Percentiles rank a stretch among this genome's conserved stretches.
These are phyloP conservation scores for Sipha maydis DNA, from an alignment of 2,888 invertebrate species.

Conservation along the genomic window DNA sequence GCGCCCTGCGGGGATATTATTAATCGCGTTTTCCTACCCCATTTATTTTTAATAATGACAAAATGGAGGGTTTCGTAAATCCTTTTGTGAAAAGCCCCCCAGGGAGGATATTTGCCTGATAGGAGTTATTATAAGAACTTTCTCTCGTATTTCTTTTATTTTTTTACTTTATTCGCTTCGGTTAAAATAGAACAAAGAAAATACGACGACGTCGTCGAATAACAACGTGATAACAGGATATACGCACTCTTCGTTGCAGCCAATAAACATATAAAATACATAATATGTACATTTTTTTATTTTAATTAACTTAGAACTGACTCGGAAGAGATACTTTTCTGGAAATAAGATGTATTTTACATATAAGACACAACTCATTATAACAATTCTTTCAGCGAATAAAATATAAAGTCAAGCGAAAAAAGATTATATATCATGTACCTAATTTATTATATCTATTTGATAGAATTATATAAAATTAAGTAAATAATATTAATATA, in stretches of 20 bases:
- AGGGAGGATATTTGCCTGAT: slow-evolving; percentile 45
- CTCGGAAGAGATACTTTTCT: neutral
- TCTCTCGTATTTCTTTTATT: slow-evolving; percentile 13
- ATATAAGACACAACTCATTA: neutral
- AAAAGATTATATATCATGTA: neutral
- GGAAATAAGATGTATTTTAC: neutral
- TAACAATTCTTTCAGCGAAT: neutral
- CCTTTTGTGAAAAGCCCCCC: slow-evolving; percentile 55
- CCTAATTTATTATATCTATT: neutral
- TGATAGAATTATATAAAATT: neutral
- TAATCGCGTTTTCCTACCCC: slow-evolving; percentile 60
- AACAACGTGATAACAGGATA: neutral
- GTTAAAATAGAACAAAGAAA: slow-evolving; percentile 23
- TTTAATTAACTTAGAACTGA: slow-evolving; percentile 11
- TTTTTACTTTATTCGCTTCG: slow-evolving; percentile 26
- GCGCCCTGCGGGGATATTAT: slow-evolving; percentile 47
- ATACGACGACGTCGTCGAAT: neutral
- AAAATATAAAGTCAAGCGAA: neutral
- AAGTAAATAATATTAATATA: neutral
- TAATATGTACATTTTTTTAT: neutral
- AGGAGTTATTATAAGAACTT: slow-evolving; percentile 46
- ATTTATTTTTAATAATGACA: slow-evolving; percentile 61
- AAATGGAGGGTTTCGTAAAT: slow-evolving; percentile 51
- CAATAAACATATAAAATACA: slow-evolving; percentile 25
- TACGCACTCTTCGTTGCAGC: neutral